Evolutionary conservation across 2,888 invertebrate genomes (phyloP).

Genomic region (Pimpla rufipes): DNA sequence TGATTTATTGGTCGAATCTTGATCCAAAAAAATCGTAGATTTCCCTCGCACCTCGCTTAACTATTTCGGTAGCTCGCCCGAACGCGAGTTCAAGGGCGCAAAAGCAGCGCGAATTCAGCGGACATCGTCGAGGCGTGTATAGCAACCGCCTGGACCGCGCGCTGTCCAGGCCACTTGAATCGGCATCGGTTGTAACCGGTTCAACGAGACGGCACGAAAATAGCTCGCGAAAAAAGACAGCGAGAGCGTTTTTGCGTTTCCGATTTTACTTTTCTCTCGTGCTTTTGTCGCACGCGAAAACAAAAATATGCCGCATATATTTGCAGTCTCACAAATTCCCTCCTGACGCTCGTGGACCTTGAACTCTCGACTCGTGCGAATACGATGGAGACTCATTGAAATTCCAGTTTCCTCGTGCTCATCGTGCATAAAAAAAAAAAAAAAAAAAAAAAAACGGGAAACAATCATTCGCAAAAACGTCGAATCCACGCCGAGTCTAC

Average conservation of each 20-base stretch:
- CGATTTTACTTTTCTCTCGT: neutral
- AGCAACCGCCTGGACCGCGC: neutral
- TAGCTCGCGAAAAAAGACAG: neutral
- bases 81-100: neutral
- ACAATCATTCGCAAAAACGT: no score
- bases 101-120: neutral
- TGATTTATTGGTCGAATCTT: no score
- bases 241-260: neutral
- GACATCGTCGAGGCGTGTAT: neutral
- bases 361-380: constrained; percentile 7
- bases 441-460: no score
- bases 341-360: constrained; percentile 1
- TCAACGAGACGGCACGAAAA: constrained; percentile 3
- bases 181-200: neutral
- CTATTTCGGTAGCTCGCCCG: neutral
- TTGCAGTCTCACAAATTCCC: neutral
- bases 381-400: neutral
- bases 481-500: no score
- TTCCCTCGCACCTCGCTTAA: neutral
- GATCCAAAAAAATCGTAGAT: neutral
- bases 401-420: neutral
- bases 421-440: no score
- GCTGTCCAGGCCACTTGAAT: neutral
- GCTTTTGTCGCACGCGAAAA: no score
- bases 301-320: neutral